Percentiles rank a stretch among this genome's conserved stretches.
These are phyloP conservation scores for Callithrix jacchus DNA, from an alignment of 2,113 vertebrate species.

Conservation along the genomic window DNA sequence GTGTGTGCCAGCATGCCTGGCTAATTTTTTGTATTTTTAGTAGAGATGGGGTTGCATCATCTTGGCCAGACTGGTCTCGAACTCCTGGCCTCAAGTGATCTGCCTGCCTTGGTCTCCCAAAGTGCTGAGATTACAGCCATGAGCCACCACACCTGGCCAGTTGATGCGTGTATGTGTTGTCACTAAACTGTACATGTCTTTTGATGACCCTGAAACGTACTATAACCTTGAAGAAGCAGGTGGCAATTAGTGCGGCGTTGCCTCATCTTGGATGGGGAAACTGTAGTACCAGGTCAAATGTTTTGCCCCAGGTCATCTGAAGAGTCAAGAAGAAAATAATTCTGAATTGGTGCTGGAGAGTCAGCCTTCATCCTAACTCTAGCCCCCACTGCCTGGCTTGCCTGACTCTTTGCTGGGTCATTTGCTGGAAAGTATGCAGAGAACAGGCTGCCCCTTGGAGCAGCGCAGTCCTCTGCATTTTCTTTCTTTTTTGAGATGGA, in stretches of 20 bases:
- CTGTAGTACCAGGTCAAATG: neutral
- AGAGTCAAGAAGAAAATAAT: conserved; percentile 28
- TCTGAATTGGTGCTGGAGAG: neutral
- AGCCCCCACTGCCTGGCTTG: neutral
- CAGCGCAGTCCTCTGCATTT: neutral
- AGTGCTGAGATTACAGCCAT: no score
- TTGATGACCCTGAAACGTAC: neutral
- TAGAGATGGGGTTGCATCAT: no score
- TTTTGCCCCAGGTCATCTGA: conserved; percentile 28
- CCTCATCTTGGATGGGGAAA: neutral
- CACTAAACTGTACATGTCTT: neutral
- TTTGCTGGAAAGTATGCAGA: neutral
- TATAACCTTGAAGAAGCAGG: neutral
- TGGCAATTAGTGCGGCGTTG: conserved; percentile 22
- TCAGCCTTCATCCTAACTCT: neutral
- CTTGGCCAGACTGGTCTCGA: no score
- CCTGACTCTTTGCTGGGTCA: neutral
- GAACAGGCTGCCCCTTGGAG: neutral
- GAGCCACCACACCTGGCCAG: no score
- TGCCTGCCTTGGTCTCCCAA: no score
- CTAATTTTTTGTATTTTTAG: no score
- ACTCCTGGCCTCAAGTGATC: no score
- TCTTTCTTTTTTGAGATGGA: neutral
- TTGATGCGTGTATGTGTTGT: neutral
- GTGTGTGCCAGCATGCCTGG: no score